phyloP scores from a whole-genome alignment of 37 sponge, comb jelly and placozoan species.

The Haliclona indistincta region DNA sequence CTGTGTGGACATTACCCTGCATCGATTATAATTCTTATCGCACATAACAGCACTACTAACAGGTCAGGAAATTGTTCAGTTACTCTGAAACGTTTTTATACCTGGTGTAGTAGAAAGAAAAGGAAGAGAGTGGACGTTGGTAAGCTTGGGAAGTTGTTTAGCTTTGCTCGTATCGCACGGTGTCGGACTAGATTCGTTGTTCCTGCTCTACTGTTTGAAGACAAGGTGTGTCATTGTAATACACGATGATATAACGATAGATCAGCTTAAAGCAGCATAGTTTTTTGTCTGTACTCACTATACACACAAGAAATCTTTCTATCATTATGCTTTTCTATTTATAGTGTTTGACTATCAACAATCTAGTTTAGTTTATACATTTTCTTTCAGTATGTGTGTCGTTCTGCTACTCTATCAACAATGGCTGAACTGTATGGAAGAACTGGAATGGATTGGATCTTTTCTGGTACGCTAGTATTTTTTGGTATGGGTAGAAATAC shows the following conservation, averaged over 20 bases:
- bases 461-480: conserved; percentile 40
- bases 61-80: background rate
- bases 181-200: conserved; percentile 89
- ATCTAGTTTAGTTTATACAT: background rate
- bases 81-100: background rate
- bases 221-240: conserved; percentile 70
- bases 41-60: background rate
- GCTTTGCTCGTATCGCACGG: conserved; percentile 77
- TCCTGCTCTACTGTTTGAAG: conserved; percentile 84
- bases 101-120: background rate
- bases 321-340: too few relatives aligned
- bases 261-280: too few relatives aligned
- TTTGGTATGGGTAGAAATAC: background rate
- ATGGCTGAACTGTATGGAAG: conserved; percentile 86
- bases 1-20: conserved; percentile 86
- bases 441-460: conserved; percentile 84
- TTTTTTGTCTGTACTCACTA: too few relatives aligned
- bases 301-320: too few relatives aligned
- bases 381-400: conserved; percentile 72
- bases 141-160: conserved; percentile 68
- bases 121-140: conserved; percentile 13
- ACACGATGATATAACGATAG: too few relatives aligned
- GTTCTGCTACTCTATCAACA: conserved; percentile 87
- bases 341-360: background rate
- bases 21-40: conserved; percentile 54